phyloP scores from a whole-genome alignment of 2,888 invertebrate species.

The Acronicta leporina region DNA sequence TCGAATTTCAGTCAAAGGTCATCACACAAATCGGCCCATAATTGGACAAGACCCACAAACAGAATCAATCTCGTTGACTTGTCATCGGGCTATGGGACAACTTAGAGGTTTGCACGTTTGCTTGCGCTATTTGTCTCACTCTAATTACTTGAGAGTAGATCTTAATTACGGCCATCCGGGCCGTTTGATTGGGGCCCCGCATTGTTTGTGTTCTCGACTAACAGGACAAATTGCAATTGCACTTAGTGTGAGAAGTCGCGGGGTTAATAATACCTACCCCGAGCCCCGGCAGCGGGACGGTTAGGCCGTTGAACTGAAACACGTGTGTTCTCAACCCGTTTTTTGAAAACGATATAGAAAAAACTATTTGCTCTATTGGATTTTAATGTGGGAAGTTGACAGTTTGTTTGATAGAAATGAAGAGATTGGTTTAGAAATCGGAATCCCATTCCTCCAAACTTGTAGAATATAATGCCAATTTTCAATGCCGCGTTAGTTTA shows the following conservation, averaged over 20 bases:
- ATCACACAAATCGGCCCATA: slow-evolving; percentile 40
- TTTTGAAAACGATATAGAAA: slow-evolving; percentile 17
- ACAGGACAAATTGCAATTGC: slow-evolving; percentile 80
- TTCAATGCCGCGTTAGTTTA: no score
- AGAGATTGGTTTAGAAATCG: not conserved
- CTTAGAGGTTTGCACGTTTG: slow-evolving; percentile 56
- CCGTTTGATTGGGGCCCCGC: slow-evolving; percentile 78
- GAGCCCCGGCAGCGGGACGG: slow-evolving; percentile 35
- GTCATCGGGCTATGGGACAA: slow-evolving; percentile 21
- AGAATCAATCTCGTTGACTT: slow-evolving; percentile 36
- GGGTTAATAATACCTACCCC: slow-evolving; percentile 64
- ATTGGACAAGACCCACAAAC: slow-evolving; percentile 43
- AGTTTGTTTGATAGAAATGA: not conserved
- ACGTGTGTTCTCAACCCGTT: slow-evolving; percentile 27
- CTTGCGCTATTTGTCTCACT: slow-evolving; percentile 69
- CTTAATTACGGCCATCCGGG: slow-evolving; percentile 85
- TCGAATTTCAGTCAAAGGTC: not conserved
- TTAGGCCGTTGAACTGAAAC: slow-evolving; percentile 47
- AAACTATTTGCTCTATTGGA: slow-evolving; percentile 9
- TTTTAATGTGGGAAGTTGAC: not conserved
- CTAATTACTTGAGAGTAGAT: slow-evolving; percentile 78
- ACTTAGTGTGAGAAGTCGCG: slow-evolving; percentile 63
- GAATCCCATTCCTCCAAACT: not conserved
- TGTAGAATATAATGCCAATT: not conserved
- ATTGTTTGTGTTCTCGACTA: slow-evolving; percentile 78